Evolutionary conservation across 2,888 invertebrate species (phyloP), one percentile per base, ranked within the genome.

Genomic region (Melanargia galathea): DNA sequence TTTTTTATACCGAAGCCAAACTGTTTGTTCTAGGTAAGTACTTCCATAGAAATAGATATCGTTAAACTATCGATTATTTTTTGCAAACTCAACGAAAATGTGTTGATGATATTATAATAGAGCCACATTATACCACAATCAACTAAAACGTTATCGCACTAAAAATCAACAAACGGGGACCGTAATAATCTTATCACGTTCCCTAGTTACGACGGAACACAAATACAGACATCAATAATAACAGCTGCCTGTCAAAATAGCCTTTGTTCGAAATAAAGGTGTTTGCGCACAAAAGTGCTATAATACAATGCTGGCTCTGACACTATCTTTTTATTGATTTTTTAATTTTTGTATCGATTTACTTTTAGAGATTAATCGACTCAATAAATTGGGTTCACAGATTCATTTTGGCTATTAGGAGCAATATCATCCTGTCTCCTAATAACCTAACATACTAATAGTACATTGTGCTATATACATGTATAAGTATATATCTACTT

Each of bases 181-280:
- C 65, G 63, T 52, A 64, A 69, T 70, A 69, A 73, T 73, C 70
- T 74, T 72, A 73, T 73, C 73, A 66, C 16, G 26, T 52, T 60
- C 46, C 56, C 60, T 64, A 64, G 63, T 62, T 66, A 64, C 48
- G 58, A 52, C 46, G 43, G 24, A 26, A 58, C 65, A 64, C 72
- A 71, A 73, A 76, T 77, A 83, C 73, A 82, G 81, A 75, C 83
- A 79, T 84, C 83, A 76, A 72, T 73, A 73, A 65, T 57, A 64
- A 73, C 90, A 90, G 83, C 89, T 90, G 90, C 78, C 74, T 79
- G 87, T 87, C 87, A 85, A 80, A 87, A 87, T 83, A 86, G 80
- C 83, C 80, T 80, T 83, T 84, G 81, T 86, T 81, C 78, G 64
- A 73, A 74, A 85, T 84, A 89, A 90, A 90, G 88, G 90, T 90